These are phyloP conservation scores for Phortica okadai DNA, from an alignment of 2,888 invertebrate species.

Conservation along the genomic window DNA sequence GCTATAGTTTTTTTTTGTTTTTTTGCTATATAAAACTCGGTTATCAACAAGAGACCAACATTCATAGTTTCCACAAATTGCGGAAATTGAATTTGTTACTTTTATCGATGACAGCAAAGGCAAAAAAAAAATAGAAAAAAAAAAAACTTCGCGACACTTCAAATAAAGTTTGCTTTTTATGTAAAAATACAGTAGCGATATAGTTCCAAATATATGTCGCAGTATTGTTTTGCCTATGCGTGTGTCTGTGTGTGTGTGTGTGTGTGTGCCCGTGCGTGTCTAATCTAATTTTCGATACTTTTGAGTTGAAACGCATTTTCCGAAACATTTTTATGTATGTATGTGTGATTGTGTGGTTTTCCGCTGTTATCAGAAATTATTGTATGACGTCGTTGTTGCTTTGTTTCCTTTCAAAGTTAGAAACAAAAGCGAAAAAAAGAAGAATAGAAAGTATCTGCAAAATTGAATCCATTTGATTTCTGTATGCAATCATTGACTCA, in stretches of 20 bases:
- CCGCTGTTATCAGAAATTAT: constrained; percentile 2
- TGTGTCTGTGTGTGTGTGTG: background rate
- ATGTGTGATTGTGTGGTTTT: background rate
- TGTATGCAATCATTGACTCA: no score
- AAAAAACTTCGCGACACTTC: background rate
- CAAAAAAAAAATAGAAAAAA: background rate
- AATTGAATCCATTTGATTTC: no score
- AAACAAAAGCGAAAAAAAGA: background rate
- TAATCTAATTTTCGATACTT: constrained; percentile 30
- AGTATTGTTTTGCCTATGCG: no score
- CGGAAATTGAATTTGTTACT: constrained; percentile 18
- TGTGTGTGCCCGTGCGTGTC: background rate
- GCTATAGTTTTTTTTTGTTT: no score
- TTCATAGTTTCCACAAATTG: background rate
- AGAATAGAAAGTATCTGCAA: no score
- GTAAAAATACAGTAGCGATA: background rate
- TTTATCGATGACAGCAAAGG: constrained; percentile 18
- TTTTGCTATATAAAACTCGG: background rate
- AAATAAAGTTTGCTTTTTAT: background rate
- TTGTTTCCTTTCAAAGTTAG: no score
- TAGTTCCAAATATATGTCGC: background rate
- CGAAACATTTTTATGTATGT: constrained; percentile 5
- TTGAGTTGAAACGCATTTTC: constrained; percentile 11
- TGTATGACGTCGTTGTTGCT: no score
- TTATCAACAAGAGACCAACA: background rate